Percentiles rank a stretch among this genome's conserved stretches.
Conservation (phyloP, 1,140 invertebrate genomes). For the Ceratina australensis region DNA sequence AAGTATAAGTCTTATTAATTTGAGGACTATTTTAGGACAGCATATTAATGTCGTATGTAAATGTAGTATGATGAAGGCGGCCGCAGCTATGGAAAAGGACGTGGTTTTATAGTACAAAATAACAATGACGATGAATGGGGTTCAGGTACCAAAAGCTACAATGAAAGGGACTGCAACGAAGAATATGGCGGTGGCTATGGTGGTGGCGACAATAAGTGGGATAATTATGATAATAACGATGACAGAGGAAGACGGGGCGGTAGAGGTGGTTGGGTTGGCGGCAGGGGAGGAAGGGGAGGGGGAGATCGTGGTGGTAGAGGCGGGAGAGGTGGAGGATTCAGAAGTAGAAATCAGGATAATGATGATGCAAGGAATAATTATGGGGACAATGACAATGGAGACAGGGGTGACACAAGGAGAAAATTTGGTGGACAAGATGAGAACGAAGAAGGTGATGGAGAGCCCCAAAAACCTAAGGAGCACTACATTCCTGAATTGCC, state of each 20-base stretch:
- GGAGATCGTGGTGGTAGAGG: conserved; percentile 1
- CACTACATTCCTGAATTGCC: conserved; percentile 90
- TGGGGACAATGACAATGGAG: neutral
- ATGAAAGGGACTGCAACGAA: neutral
- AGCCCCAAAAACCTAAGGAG: conserved; percentile 73
- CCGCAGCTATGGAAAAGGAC: conserved; percentile 63
- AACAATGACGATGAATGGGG: conserved; percentile 50
- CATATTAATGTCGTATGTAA: neutral
- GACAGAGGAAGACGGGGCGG: conserved; percentile 15
- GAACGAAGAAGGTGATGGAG: conserved; percentile 27
- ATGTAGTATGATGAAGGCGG: conserved; percentile 58
- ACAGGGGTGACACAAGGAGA: conserved; percentile 1
- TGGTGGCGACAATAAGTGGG: neutral
- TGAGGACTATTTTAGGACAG: neutral
- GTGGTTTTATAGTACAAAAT: conserved; percentile 55
- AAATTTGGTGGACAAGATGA: conserved; percentile 5
- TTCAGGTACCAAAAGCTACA: conserved; percentile 21
- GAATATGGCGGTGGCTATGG: conserved; percentile 22
- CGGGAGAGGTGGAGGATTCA: conserved; percentile 39
- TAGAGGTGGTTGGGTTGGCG: conserved; percentile 24
- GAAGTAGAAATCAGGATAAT: conserved; percentile 1
- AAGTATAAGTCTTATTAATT: conserved; percentile 25
- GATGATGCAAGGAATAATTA: conserved; percentile 12
- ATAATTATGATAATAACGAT: neutral
- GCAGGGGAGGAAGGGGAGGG: conserved; percentile 22